Evolutionary conservation across 2,113 vertebrate species (phyloP), one percentile per base, ranked within the genome.

Genomic region (Amazona guildingii): DNA sequence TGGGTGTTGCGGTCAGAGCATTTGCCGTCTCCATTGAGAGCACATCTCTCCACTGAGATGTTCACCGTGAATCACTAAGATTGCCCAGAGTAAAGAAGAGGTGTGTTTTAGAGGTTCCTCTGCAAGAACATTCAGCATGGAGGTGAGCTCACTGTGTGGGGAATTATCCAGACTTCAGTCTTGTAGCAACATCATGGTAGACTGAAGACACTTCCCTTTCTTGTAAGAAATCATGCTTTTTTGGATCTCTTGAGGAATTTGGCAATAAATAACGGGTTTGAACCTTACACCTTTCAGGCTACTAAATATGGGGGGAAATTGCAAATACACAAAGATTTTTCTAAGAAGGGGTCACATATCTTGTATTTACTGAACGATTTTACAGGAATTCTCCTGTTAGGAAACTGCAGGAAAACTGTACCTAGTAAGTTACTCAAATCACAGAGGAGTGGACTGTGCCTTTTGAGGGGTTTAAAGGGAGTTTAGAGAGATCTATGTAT

Each of bases 191-290:
- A 68, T 1, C 24, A 48, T 2, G 1, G 31, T 17, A 74, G 59
- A 87, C 43, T 48, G 19, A 81, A 81, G 35, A 78, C 10, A 49
- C 31, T 96, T 86, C 43, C 54, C 41, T 75, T 28, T 85, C 61
- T 59, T 52, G 25, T 70, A 83, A 93, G 86, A 91, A 87, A 54
- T 62, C 15, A 39, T 27, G 33, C 8, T 94, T 82, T 90, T 66
- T 72, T 80, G 21, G 51, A 62, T 62, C 33, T 66, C 1, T 6
- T 64, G 46, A 73, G 19, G 41, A 83, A 94, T 89, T 39, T 89
- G 62, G 55, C 33, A 92, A 49, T 74, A 95, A 95, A 84, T 86
- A 83, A 76, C 43, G 16, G 43, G 33, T 95, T 92, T 68, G 37
- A 77, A 52, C 28, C 29, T 86, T 66, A 52, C 5, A 21, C 12